Evolutionary conservation across 2,113 vertebrate genomes (phyloP).

Genomic region (Myrmophylax atrothorax): DNA sequence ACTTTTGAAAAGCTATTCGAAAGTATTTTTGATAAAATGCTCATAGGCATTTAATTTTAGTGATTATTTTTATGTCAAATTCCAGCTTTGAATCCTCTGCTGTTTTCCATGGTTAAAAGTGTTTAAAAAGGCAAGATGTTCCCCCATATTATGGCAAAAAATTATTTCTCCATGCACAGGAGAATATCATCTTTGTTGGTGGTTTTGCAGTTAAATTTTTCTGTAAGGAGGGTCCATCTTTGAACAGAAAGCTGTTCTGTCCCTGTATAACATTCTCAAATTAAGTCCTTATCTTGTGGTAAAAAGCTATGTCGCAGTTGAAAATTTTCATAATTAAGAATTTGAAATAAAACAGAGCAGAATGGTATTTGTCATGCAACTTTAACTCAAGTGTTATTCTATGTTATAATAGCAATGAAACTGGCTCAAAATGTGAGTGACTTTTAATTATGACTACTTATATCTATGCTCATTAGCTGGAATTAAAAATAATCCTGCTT

Average conservation of each 20-base stretch:
- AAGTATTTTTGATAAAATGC: background rate
- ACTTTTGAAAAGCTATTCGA: background rate
- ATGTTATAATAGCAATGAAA: background rate
- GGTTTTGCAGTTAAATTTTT: background rate
- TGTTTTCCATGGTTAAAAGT: background rate
- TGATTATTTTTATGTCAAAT: background rate
- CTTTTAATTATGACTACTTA: background rate
- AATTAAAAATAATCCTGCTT: slow-evolving; percentile 33
- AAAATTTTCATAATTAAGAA: background rate
- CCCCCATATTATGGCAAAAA: background rate
- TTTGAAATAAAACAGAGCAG: background rate
- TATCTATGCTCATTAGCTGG: background rate
- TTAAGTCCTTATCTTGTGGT: background rate
- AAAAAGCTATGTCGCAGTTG: background rate
- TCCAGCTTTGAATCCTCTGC: background rate
- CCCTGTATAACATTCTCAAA: background rate
- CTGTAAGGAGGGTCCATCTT: background rate
- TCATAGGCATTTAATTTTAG: background rate
- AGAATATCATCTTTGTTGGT: background rate
- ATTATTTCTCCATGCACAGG: background rate
- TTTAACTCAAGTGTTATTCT: background rate
- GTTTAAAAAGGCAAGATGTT: background rate
- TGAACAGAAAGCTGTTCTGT: background rate
- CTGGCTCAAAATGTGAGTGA: background rate
- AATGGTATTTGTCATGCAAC: background rate